Evolutionary conservation across 2,888 invertebrate genomes (phyloP), one percentile per base, ranked within the genome.

Genomic region (Tachina lurida): DNA sequence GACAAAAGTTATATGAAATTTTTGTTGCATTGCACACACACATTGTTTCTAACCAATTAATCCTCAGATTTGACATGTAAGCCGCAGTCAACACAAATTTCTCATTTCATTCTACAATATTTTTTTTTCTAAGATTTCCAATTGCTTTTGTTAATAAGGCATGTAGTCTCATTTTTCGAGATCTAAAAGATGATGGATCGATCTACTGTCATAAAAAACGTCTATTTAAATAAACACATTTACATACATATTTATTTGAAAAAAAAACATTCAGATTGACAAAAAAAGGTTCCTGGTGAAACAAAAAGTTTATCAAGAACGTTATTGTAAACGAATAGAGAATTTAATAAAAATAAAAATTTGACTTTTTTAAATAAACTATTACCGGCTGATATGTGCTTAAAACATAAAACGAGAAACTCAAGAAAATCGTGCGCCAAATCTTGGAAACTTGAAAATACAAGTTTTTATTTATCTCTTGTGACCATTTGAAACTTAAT

Each of bases 21-120:
- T 76, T 70, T 73, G 67, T 12, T 67, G 45, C 60, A 58, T 67
- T 75, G 17, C 39, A 49, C 8, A n/a, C n/a, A 70, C 49, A 65
- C 78, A 71, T 82, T 45, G 63, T 79, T 80, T 82, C n/a, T 65
- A 49, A 52, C 71, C 81, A 84, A 87, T 84, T 86, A 84, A 84
- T 84, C 80, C 84, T 63, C 84, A 79, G 84, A 73, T 84, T 81
- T 81, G 86, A 84, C 84, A 80, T 81, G 84, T 84, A 84, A 86
- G 31, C 60, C 52, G 47, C 79, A 86, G 63, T 80, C 77, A 80
- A 80, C 86, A 84, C 63, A 31, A 62, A 56, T 73, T 71, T 80
- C 3, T 58, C 41, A 47, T 63, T 70, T 22, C 22, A 52, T 54
- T 52, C 31, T 39, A 56, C 45, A 8, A 3, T 13, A 13, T 75